Percentiles rank a stretch among this genome's conserved stretches.
phyloP scores from a whole-genome alignment of 2,888 invertebrate genomes.

The Chloroclysta siterata region DNA sequence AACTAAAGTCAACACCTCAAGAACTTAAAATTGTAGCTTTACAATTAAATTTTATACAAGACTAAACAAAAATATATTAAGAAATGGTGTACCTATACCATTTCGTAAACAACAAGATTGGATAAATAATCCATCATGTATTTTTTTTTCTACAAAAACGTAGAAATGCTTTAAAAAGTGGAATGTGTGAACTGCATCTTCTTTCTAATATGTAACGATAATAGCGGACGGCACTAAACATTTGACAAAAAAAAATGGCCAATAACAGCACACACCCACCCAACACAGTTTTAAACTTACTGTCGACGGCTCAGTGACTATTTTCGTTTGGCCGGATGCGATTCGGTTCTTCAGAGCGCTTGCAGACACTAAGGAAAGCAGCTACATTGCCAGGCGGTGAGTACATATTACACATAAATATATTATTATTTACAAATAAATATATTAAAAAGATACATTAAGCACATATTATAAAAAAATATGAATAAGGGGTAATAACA shows the following conservation, averaged over 20 bases:
- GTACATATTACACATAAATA: slow-evolving; percentile 60
- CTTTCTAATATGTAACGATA: neutral
- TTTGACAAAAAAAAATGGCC: slow-evolving; percentile 16
- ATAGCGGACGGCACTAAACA: slow-evolving; percentile 8
- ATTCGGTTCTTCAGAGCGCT: slow-evolving; percentile 61
- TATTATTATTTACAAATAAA: slow-evolving; percentile 45
- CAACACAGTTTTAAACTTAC: slow-evolving; percentile 61
- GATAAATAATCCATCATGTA: no score
- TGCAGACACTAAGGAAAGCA: slow-evolving; percentile 72
- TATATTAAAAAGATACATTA: slow-evolving; percentile 26
- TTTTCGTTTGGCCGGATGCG: slow-evolving; percentile 48
- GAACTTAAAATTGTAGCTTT: no score
- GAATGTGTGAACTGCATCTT: neutral
- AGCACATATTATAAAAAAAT: neutral
- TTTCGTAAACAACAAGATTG: no score
- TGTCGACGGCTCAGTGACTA: slow-evolving; percentile 56
- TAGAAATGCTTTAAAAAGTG: neutral
- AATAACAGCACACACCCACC: slow-evolving; percentile 18
- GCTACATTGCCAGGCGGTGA: slow-evolving; percentile 66
- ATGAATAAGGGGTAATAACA: neutral
- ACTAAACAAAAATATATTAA: no score
- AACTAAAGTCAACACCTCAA: no score
- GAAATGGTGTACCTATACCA: no score
- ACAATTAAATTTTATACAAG: no score
- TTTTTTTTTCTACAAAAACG: no score